These are phyloP conservation scores for Timema cristinae DNA, from an alignment of 2,888 invertebrate species.

Conservation along the genomic window DNA sequence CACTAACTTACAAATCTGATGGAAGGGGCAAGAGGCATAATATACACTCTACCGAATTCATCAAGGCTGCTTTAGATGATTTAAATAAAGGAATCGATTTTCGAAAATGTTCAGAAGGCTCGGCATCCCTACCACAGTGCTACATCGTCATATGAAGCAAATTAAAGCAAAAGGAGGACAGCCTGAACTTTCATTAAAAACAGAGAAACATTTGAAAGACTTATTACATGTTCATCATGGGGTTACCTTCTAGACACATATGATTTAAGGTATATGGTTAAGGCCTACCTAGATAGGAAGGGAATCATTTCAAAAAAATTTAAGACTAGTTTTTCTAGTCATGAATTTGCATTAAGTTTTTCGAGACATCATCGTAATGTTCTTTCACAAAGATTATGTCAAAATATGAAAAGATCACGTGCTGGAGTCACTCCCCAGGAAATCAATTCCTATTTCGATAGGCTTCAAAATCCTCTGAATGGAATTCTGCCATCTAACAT, in stretches of 20 bases:
- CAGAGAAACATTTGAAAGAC: background rate
- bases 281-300: background rate
- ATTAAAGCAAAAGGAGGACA: background rate
- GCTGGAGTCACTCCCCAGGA: background rate
- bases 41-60: no score
- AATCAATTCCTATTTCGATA: background rate
- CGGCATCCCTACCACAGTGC: background rate
- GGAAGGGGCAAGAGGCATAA: no score
- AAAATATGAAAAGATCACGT: background rate
- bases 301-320: background rate
- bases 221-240: background rate
- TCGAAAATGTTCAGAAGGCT: no score
- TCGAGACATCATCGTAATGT: background rate
- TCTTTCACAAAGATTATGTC: background rate
- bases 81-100: no score
- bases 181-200: background rate
- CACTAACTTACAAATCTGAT: no score
- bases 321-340: background rate
- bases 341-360: background rate
- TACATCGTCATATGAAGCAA: constrained; percentile 6
- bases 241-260: background rate
- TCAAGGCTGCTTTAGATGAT: no score
- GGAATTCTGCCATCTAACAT: background rate
- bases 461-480: background rate
- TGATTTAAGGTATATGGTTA: background rate